These are phyloP conservation scores for Drosophila robusta DNA, from an alignment of 2,888 invertebrate genomes.

Conservation along the genomic window DNA sequence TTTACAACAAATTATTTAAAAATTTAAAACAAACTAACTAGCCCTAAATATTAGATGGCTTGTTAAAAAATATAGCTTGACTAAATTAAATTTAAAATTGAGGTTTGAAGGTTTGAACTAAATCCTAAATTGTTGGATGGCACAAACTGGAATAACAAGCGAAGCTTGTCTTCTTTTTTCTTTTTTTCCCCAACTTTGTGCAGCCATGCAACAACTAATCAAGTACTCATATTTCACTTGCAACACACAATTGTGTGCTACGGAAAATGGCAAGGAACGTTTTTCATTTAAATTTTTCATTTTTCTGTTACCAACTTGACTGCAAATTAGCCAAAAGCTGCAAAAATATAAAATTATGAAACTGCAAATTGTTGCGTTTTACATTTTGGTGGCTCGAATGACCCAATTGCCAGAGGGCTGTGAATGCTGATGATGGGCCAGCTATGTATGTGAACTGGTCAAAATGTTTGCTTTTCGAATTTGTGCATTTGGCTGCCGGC, in stretches of 20 bases:
- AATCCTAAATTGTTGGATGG: too few relatives aligned
- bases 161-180: too few relatives aligned
- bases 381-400: slow-evolving; percentile 15
- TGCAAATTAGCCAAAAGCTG: slow-evolving; percentile 26
- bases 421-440: neutral
- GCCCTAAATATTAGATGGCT: too few relatives aligned
- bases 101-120: too few relatives aligned
- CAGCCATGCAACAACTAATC: neutral
- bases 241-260: neutral
- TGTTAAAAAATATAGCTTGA: too few relatives aligned
- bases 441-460: neutral
- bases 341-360: slow-evolving; percentile 3
- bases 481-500: slow-evolving; percentile 3
- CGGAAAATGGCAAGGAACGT: neutral
- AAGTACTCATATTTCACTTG: neutral
- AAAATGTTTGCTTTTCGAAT: neutral
- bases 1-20: too few relatives aligned
- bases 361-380: slow-evolving; percentile 1
- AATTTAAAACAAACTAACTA: too few relatives aligned
- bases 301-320: neutral
- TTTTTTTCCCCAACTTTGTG: neutral
- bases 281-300: slow-evolving; percentile 14
- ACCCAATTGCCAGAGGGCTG: slow-evolving; percentile 16
- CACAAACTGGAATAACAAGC: neutral
- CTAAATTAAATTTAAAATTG: too few relatives aligned